phyloP scores from a whole-genome alignment of 2,888 invertebrate species.

The Eupithecia tripunctaria region DNA sequence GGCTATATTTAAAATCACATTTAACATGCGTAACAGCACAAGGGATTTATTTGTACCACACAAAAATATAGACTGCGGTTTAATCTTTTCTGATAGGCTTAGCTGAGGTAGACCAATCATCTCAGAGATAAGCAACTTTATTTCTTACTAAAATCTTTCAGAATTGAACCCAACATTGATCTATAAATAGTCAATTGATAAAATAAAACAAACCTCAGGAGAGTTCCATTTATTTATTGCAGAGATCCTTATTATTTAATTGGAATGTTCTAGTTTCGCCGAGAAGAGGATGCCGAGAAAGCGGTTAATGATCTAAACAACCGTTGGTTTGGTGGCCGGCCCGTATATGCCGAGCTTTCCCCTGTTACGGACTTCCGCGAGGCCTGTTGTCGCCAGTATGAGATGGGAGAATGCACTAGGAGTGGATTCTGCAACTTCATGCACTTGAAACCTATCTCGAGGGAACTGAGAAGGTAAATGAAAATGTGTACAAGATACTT shows the following conservation, averaged over 20 bases:
- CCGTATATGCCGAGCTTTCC: slow-evolving; percentile 98
- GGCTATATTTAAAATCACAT: too few relatives aligned
- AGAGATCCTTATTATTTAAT: background rate
- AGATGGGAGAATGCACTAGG: slow-evolving; percentile 99
- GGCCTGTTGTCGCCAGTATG: slow-evolving; percentile 99
- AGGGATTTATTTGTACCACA: too few relatives aligned
- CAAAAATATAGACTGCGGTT: too few relatives aligned
- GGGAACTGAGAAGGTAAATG: slow-evolving; percentile 92
- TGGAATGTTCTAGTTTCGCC: slow-evolving; percentile 88
- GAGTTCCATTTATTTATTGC: background rate
- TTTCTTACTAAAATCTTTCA: too few relatives aligned
- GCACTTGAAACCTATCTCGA: slow-evolving; percentile 99
- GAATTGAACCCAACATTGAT: too few relatives aligned
- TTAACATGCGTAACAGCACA: too few relatives aligned
- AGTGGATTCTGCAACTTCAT: slow-evolving; percentile 99
- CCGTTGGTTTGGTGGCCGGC: slow-evolving; percentile 99
- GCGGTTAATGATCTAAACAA: slow-evolving; percentile 98
- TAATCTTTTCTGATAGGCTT: too few relatives aligned
- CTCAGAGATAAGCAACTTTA: too few relatives aligned
- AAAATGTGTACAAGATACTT: background rate
- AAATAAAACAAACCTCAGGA: background rate
- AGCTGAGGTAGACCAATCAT: too few relatives aligned
- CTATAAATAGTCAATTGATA: background rate
- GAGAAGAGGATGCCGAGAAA: slow-evolving; percentile 99
- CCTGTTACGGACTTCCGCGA: slow-evolving; percentile 99